Base-by-base conservation (phyloP, 2,797 vertebrate species). In the Gymnoscopelus braueri region DNA sequence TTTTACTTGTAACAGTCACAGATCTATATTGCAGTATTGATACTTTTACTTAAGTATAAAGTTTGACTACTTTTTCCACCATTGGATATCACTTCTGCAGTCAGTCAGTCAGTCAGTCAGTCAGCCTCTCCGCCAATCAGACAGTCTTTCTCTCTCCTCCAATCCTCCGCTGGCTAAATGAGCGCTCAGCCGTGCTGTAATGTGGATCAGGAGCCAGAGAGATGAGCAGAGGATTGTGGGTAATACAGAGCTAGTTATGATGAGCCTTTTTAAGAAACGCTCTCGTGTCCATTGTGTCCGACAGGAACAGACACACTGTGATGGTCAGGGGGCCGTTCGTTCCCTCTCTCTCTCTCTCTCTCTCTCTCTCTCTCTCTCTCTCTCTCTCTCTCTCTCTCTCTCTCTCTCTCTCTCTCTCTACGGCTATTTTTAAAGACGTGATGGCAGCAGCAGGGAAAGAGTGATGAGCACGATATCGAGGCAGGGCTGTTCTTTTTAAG, bases 141-240 rank as follows among this genome's bases (percentile, higher is more conserved):
- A 3, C 26, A 29, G 26, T 29, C 26, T 3, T 0, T 19, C 19
- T 29, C 26, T 29, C 26, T 29, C 26, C 67, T 87, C 80, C 82
- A 77, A 78, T 81, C 77, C 81, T 91, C 88, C 81, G 19, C 84
- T 78, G 83, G 87, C 88, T 85, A 78, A 85, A 84, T 84, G 88
- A 87, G 75, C 84, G 84, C 59, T 83, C 83, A 90, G 83, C 89
- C 86, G 66, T 88, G 81, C 79, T 87, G 86, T 35, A 88, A 91
- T 87, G 84, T 88, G 88, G 85, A 90, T 87, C 84, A 82, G 84
- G 78, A 87, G 83, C 71, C 3, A 77, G 81, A 71, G 83, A 81
- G 84, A 83, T 59, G 80, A 82, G 75, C 85, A 84, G 75, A 63
- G 85, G 87, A 90, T 88, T 84, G 75, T 83, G 86, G 87, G 87